phyloP scores from a whole-genome alignment of 2,888 invertebrate genomes.

The Bombyx huttoni region DNA sequence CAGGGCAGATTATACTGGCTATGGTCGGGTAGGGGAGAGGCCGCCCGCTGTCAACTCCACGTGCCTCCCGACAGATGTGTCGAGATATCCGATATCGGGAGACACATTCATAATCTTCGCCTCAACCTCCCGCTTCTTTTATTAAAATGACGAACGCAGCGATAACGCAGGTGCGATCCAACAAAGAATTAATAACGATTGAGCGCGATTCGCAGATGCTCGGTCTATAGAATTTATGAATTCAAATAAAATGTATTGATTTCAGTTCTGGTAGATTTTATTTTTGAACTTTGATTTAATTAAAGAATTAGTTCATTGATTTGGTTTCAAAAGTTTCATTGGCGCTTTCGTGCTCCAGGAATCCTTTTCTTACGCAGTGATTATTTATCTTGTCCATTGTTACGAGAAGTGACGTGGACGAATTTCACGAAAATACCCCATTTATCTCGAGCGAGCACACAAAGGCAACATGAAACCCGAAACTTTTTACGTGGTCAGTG shows the following conservation, averaged over 20 bases:
- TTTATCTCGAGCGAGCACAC: slow-evolving; percentile 63
- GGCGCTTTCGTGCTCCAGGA: slow-evolving; percentile 67
- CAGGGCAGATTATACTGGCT: slow-evolving; percentile 65
- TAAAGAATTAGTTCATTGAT: slow-evolving; percentile 1
- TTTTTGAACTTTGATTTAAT: slow-evolving; percentile 4
- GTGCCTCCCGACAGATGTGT: slow-evolving; percentile 67
- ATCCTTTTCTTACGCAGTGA: slow-evolving; percentile 69
- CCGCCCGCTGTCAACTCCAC: slow-evolving; percentile 61
- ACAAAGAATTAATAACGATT: slow-evolving; percentile 44
- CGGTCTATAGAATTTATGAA: slow-evolving; percentile 2
- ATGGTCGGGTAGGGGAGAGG: slow-evolving; percentile 26
- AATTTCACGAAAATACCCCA: slow-evolving; percentile 68
- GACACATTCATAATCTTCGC: slow-evolving; percentile 69
- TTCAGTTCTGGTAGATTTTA: background rate
- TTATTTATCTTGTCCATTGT: slow-evolving; percentile 69
- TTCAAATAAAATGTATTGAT: slow-evolving; percentile 1
- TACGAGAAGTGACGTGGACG: slow-evolving; percentile 66
- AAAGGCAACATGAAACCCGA: slow-evolving; percentile 65
- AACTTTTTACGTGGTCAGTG: slow-evolving; percentile 70
- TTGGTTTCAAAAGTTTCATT: slow-evolving; percentile 35
- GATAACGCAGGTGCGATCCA: slow-evolving; percentile 48
- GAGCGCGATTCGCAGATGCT: slow-evolving; percentile 21
- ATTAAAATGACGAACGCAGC: slow-evolving; percentile 55
- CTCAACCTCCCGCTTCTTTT: slow-evolving; percentile 59
- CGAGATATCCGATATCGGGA: slow-evolving; percentile 69